Conservation (phyloP, 2,888 invertebrate species). For the Lasioglossum calceatum region DNA sequence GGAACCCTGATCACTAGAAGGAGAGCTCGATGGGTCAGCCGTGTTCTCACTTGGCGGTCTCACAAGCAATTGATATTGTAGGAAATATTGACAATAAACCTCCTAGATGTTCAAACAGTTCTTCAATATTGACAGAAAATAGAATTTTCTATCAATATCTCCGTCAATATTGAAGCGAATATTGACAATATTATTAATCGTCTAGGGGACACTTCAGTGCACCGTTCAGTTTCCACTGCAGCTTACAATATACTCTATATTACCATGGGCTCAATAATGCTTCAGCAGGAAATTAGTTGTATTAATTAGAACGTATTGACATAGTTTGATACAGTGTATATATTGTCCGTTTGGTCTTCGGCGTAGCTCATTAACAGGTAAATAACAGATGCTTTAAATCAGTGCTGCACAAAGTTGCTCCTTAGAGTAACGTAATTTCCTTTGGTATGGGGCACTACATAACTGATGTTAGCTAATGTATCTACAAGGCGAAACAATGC, state of each 20-base stretch:
- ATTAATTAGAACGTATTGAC: background rate
- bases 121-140: too few species aligned
- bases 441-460: background rate
- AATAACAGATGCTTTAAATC: background rate
- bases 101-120: too few species aligned
- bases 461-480: background rate
- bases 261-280: background rate
- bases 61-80: too few species aligned
- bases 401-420: background rate
- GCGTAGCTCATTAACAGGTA: background rate
- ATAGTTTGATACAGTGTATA: background rate
- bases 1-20: too few species aligned
- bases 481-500: background rate
- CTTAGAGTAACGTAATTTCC: constrained; percentile 2
- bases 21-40: too few species aligned
- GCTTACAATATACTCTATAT: background rate
- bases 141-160: too few species aligned
- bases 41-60: too few species aligned
- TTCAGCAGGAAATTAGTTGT: background rate
- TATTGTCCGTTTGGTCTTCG: background rate
- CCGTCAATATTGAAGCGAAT: too few species aligned
- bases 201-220: background rate
- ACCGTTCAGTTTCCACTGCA: background rate
- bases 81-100: too few species aligned
- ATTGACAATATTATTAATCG: too few species aligned